Percentiles rank a stretch among this genome's conserved stretches.
Conservation (phyloP, 2,888 invertebrate species). For the Teleiodes luculella region DNA sequence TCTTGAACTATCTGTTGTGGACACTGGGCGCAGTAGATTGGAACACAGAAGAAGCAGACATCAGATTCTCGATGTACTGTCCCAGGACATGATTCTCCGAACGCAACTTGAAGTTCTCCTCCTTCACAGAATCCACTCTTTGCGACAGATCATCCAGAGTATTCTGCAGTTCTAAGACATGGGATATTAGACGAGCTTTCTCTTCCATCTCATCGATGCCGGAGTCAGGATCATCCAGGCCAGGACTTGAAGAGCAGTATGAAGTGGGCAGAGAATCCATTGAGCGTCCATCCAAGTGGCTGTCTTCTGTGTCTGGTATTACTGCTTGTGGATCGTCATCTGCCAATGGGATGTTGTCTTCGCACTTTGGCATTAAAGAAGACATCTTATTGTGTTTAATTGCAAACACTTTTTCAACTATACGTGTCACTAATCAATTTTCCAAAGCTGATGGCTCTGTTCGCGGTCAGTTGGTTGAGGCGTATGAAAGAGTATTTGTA, state of each 20-base stretch:
- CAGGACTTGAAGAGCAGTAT: slow-evolving; percentile 91
- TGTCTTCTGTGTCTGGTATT: slow-evolving; percentile 85
- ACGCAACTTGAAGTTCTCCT: slow-evolving; percentile 96
- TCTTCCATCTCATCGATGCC: slow-evolving; percentile 97
- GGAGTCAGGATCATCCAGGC: slow-evolving; percentile 80
- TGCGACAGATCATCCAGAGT: slow-evolving; percentile 98
- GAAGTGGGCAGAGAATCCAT: slow-evolving; percentile 92
- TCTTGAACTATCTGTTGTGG: slow-evolving; percentile 77
- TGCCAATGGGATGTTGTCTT: slow-evolving; percentile 93
- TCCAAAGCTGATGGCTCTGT: background rate
- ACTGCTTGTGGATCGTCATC: slow-evolving; percentile 96
- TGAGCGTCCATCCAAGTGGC: slow-evolving; percentile 86
- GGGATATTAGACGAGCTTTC: slow-evolving; percentile 96
- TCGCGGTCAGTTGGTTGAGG: background rate
- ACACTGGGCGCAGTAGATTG: slow-evolving; percentile 93
- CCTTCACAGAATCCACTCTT: slow-evolving; percentile 98
- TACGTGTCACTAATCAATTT: background rate
- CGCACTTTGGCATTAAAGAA: slow-evolving; percentile 82
- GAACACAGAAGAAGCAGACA: slow-evolving; percentile 98
- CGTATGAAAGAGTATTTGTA: background rate
- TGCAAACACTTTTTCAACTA: background rate
- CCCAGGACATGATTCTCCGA: slow-evolving; percentile 99
- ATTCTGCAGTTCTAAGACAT: slow-evolving; percentile 98
- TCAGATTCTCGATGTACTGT: slow-evolving; percentile 99
- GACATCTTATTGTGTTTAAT: background rate